phyloP scores from a whole-genome alignment of 2,888 invertebrate genomes.

The Tryphoninae sp. region DNA sequence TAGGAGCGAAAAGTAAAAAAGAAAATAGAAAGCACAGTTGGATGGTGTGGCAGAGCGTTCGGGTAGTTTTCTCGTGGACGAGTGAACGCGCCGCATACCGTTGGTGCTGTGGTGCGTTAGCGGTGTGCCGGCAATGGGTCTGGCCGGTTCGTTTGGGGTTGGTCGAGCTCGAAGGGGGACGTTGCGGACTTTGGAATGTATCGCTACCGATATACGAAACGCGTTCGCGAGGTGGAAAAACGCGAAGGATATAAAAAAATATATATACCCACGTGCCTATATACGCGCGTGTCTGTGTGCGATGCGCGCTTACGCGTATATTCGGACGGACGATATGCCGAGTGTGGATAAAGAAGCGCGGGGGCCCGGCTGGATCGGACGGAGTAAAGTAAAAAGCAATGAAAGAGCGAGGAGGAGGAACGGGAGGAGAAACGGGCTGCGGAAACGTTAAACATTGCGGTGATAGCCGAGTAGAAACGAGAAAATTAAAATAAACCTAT shows the following conservation, averaged over 20 bases:
- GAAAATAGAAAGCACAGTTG: constrained; percentile 7
- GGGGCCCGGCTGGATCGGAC: constrained; percentile 39
- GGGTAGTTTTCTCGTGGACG: constrained; percentile 51
- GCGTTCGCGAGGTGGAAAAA: constrained; percentile 37
- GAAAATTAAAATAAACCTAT: constrained; percentile 70
- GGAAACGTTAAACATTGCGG: too few species aligned
- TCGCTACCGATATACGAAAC: constrained; percentile 59
- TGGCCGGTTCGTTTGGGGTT: constrained; percentile 44
- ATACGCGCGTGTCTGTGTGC: too few species aligned
- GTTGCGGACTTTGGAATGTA: constrained; percentile 55
- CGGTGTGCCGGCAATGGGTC: constrained; percentile 48
- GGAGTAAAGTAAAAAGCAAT: constrained; percentile 31
- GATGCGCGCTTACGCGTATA: too few species aligned
- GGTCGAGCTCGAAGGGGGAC: constrained; percentile 7
- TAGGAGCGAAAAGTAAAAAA: constrained; percentile 25
- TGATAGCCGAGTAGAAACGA: constrained; percentile 50
- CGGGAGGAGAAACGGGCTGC: not conserved
- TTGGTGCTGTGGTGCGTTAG: constrained; percentile 44
- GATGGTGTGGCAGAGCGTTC: constrained; percentile 30
- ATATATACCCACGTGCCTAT: not conserved
- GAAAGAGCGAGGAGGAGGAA: not conserved
- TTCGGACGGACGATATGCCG: not conserved
- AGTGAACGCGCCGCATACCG: constrained; percentile 44
- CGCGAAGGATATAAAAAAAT: constrained; percentile 33
- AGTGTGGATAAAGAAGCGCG: constrained; percentile 3